phyloP scores from a whole-genome alignment of 1,140 invertebrate genomes.

The Lasioglossum baleicum region DNA sequence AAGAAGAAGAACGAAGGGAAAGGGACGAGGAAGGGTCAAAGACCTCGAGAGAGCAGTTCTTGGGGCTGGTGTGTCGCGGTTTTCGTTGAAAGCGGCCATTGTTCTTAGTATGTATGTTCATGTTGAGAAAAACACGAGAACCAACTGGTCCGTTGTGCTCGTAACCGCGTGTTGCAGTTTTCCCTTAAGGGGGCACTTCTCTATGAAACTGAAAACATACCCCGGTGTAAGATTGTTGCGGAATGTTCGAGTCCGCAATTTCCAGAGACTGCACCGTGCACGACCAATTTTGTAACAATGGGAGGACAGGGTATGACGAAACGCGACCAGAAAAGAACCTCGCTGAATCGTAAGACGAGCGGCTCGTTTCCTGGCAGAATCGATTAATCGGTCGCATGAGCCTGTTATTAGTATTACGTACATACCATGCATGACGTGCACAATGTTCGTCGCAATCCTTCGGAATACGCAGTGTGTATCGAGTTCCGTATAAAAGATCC shows the following conservation, averaged over 20 bases:
- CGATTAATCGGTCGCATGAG: neutral
- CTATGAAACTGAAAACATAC: too few relatives aligned
- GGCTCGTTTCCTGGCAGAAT: neutral
- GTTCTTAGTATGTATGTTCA: conserved; percentile 25
- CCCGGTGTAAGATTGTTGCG: too few relatives aligned
- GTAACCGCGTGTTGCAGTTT: too few relatives aligned
- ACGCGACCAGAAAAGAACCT: neutral
- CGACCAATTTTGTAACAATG: neutral
- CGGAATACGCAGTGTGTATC: neutral
- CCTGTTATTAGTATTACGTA: neutral
- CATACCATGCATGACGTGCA: neutral
- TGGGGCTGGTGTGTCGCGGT: conserved; percentile 28
- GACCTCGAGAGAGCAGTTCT: conserved; percentile 12
- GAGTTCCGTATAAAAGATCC: neutral
- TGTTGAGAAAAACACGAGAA: conserved; percentile 7
- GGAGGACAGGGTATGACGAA: neutral
- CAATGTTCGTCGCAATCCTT: neutral
- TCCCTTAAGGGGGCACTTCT: too few relatives aligned
- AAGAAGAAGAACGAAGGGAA: neutral
- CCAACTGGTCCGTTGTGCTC: neutral
- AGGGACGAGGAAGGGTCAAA: conserved; percentile 50
- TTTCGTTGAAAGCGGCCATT: conserved; percentile 61
- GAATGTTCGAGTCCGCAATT: too few relatives aligned
- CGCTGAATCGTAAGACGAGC: neutral
- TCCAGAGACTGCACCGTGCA: too few relatives aligned